Evolutionary conservation across 2,888 invertebrate species (phyloP).

Genomic region (Dasysyrphus albostriatus): DNA sequence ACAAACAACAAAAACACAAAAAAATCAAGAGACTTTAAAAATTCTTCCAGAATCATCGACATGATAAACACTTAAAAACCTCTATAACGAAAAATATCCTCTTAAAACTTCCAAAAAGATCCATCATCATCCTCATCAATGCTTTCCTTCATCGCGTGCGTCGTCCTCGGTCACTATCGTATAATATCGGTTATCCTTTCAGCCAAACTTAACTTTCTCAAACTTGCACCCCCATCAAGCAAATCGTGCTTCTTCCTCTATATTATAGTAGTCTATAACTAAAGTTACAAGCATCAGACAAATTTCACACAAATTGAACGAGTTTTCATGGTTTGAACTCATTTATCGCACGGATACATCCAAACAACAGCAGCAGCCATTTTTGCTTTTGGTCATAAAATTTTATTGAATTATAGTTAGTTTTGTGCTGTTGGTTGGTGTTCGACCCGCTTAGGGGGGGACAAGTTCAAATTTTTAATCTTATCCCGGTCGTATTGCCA

Average conservation of each 20-base stretch:
- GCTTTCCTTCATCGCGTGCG: background rate
- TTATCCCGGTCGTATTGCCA: constrained; percentile 1
- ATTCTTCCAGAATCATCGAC: background rate
- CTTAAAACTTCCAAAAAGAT: background rate
- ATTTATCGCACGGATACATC: constrained; percentile 15
- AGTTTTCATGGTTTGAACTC: constrained; percentile 39
- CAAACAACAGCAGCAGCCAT: background rate
- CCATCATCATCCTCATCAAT: constrained; percentile 14
- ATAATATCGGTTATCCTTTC: constrained; percentile 26
- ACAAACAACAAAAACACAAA: background rate
- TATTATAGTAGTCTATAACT: background rate
- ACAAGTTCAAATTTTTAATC: constrained; percentile 31
- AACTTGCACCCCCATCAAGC: constrained; percentile 16
- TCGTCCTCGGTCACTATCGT: background rate
- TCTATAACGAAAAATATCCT: constrained; percentile 8
- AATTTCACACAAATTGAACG: constrained; percentile 42
- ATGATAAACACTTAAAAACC: constrained; percentile 32
- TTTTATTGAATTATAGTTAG: constrained; percentile 29
- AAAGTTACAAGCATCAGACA: constrained; percentile 24
- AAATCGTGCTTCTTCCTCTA: background rate
- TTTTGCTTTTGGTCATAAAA: constrained; percentile 17
- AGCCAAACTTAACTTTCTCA: constrained; percentile 9
- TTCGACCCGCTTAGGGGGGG: background rate
- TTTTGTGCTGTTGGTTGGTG: background rate
- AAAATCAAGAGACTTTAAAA: background rate